phyloP scores from a whole-genome alignment of 2,113 vertebrate genomes.

The Misgurnus mizolepis region DNA sequence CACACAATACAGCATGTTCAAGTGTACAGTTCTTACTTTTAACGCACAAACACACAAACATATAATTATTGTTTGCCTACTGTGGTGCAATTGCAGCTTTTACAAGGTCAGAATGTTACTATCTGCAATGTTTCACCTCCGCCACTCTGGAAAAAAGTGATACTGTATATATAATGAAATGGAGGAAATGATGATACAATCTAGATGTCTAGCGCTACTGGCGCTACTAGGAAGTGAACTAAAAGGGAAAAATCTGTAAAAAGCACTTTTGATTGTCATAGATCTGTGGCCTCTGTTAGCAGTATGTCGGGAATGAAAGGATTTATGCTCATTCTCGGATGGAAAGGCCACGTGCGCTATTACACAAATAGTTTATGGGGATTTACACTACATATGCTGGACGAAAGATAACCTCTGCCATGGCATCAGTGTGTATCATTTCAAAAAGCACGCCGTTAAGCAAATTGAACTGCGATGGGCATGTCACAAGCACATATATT shows the following conservation, averaged over 20 bases:
- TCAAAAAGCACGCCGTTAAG: constrained; percentile 24
- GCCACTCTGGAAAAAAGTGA: neutral
- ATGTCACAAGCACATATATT: constrained; percentile 9
- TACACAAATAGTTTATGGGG: constrained; percentile 37
- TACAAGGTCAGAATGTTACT: neutral
- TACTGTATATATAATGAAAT: neutral
- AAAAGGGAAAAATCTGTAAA: neutral
- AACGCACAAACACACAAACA: neutral
- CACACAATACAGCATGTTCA: neutral
- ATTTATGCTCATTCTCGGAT: constrained; percentile 23
- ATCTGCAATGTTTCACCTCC: neutral
- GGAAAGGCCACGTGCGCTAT: constrained; percentile 28
- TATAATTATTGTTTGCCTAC: neutral
- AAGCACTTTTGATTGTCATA: constrained; percentile 16
- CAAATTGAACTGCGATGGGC: constrained; percentile 13
- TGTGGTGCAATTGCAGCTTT: neutral
- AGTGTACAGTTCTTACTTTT: neutral
- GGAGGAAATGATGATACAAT: neutral
- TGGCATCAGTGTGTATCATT: constrained; percentile 22
- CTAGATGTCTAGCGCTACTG: neutral
- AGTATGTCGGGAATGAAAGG: constrained; percentile 2
- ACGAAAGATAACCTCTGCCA: constrained; percentile 30
- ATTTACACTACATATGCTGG: constrained; percentile 35
- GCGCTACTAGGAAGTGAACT: neutral
- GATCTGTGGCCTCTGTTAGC: constrained; percentile 13